Base-by-base conservation (phyloP, 1,140 invertebrate genomes). In the Calosoma granatense region DNA sequence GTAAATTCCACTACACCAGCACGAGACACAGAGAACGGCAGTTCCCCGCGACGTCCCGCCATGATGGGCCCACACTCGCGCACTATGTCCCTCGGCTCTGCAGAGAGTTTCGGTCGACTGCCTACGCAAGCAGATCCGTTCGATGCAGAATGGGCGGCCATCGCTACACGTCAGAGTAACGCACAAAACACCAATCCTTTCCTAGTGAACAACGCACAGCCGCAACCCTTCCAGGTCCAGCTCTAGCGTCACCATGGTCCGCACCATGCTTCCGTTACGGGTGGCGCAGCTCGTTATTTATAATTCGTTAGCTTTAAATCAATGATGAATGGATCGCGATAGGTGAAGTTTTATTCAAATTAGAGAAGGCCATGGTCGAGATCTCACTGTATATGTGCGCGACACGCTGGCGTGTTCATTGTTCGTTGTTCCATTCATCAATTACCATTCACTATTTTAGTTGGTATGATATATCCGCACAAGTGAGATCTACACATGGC, bases 111-210 rank as follows among this genome's bases (percentile, higher is more conserved):
- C 2, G 68, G 63, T n/a, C 59, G 61, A 23, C 62, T 66, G 19
- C 55, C 64, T 47, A n/a, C n/a, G n/a, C 65, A 59, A 60, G 70
- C 61, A 53, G 90, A 94, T 75, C 90, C 90, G 0, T 92, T 92
- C 66, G 88, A 92, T 70, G 88, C 88, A 3, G 90, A 91, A 65
- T 92, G 90, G 90, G 88, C 85, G 1, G 84, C 84, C 20, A 53
- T 71, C 60, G 56, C 65, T 36, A 62, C 66, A 51, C 56, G 64
- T 61, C 64, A 65, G 62, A 65, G 61, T 15, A 61, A 64, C 20
- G 47, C 61, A 53, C 52, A 61, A 56, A 69, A 70, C 58, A 78
- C 76, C 55, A 78, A 78, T 70, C 76, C 76, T 21, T 78, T 78
- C 61, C 70, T 78, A 73, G 71, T 56, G 73, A 71, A 71, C 64